phyloP scores from a whole-genome alignment of 2,888 invertebrate species.

The Mythimna loreyi region DNA sequence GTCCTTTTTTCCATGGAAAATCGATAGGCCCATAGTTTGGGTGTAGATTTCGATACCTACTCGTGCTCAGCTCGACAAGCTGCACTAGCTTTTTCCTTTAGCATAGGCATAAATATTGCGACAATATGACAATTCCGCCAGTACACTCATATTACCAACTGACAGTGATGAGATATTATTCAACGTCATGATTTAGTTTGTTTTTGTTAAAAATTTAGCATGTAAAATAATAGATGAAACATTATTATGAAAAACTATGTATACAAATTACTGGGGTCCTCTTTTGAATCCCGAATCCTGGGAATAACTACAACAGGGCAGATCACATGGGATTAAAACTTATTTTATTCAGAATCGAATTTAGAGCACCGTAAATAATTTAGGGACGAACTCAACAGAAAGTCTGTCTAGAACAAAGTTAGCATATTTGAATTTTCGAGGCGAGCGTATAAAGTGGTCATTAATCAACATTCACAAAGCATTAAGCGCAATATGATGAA shows the following conservation, averaged over 20 bases:
- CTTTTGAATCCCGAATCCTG: slow-evolving; percentile 3
- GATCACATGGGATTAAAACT: slow-evolving; percentile 9
- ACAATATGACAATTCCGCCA: too few species aligned
- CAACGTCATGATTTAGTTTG: too few species aligned
- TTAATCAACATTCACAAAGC: slow-evolving; percentile 66
- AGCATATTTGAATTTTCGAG: slow-evolving; percentile 53
- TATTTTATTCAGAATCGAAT: slow-evolving; percentile 19
- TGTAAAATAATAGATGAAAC: too few species aligned
- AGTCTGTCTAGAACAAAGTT: slow-evolving; percentile 53
- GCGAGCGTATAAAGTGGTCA: slow-evolving; percentile 55
- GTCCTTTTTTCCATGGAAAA: too few species aligned
- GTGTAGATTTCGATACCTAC: too few species aligned
- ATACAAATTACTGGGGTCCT: neutral
- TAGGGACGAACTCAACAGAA: slow-evolving; percentile 31
- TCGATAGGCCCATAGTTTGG: too few species aligned
- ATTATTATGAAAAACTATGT: neutral
- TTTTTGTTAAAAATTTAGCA: too few species aligned
- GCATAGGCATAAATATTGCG: too few species aligned
- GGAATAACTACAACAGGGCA: slow-evolving; percentile 14
- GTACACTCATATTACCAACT: too few species aligned
- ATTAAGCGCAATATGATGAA: slow-evolving; percentile 62
- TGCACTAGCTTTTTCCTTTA: too few species aligned
- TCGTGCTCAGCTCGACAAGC: too few species aligned
- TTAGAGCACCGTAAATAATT: slow-evolving; percentile 33
- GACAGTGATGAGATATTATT: too few species aligned